Base-by-base conservation (phyloP, 2,888 invertebrate genomes). In the Drosophila affinis region DNA sequence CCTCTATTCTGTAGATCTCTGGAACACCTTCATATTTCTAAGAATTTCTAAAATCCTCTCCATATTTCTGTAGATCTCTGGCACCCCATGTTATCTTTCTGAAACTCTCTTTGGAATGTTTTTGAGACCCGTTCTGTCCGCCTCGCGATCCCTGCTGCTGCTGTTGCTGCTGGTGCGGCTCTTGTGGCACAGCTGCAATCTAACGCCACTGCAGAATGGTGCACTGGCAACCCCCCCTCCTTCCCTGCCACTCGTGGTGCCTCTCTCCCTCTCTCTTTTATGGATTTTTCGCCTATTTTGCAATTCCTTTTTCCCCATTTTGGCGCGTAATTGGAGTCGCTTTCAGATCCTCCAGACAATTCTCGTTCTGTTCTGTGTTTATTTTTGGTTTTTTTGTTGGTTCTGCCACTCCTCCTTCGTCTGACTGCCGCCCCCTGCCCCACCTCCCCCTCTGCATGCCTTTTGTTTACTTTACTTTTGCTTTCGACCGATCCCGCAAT, bases 381-480 rank as follows among this genome's bases (percentile, higher is more conserved):
- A 85, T 82, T 83, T 85, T 85, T 71, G 86, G 73, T 68, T 52
- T 59, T 54, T 18, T 54, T 24, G 53, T 61, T 67, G 68, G 61
- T 47, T 39, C 44, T 32, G 48, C 18, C 27, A n/a, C 27, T 18
- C 17, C 29, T 10, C 55, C 29, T 9, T 45, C 27, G 24, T 17
- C 34, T 51, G 56, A 12, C 27, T 61, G 52, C 47, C 64, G 21
- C 21, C 21, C 21, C 21, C 21, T 21, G 3, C 21, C 3, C 21
- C 21, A 21, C 3, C 24, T 34, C 55, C 27, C 34, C 46, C 49
- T 18, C 32, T 55, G 44, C 58, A 29, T 58, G 63, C 59, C 68
- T 55, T 75, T 81, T 81, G 81, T 81, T 84, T 81, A 82, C 76
- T 72, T 84, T 84, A 82, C 76, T 76, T 84, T 84, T 72, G 77